Conservation (phyloP, 2,113 vertebrate species). For the Bothrops jararaca region DNA sequence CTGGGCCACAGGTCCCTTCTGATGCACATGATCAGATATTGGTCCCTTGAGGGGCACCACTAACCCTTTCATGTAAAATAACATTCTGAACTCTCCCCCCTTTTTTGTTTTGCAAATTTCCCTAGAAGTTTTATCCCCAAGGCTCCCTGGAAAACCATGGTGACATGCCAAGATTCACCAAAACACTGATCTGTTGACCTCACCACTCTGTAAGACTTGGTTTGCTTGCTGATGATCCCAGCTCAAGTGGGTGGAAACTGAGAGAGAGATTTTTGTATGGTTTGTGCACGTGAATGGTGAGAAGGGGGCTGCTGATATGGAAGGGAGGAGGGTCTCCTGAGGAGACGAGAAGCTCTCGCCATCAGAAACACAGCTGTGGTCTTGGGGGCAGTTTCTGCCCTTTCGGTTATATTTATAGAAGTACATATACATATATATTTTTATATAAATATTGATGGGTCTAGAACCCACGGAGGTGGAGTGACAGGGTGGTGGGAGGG, state of each 20-base stretch:
- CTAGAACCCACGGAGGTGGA: slow-evolving; percentile 37
- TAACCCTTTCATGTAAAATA: background rate
- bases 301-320: slow-evolving; percentile 37
- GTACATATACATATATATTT: slow-evolving; percentile 29
- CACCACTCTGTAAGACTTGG: background rate
- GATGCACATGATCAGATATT: background rate
- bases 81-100: background rate
- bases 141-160: background rate
- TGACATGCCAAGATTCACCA: background rate
- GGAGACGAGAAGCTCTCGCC: slow-evolving; percentile 50
- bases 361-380: slow-evolving; percentile 62
- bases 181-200: background rate
- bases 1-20: background rate
- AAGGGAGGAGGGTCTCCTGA: slow-evolving; percentile 24
- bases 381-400: slow-evolving; percentile 52
- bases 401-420: slow-evolving; percentile 65
- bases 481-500: background rate
- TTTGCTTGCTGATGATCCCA: background rate
- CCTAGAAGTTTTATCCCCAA: background rate
- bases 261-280: background rate
- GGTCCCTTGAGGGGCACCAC: background rate
- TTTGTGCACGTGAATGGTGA: background rate
- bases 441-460: slow-evolving; percentile 42
- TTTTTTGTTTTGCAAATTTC: background rate
- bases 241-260: background rate